Evolutionary conservation across 2,113 vertebrate species (phyloP).

Genomic region (Leptocoma aspasia): DNA sequence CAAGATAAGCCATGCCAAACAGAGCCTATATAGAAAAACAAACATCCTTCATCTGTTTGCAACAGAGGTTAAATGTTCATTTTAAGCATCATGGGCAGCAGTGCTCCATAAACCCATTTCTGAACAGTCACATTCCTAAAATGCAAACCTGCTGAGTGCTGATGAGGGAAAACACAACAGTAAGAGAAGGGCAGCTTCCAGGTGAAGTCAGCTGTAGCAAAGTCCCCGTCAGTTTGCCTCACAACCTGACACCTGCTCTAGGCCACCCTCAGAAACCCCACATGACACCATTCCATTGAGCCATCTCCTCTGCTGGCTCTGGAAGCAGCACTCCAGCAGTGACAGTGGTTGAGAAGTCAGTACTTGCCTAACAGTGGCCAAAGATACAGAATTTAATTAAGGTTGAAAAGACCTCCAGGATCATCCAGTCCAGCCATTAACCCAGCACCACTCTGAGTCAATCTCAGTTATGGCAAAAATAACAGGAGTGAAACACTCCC

Average conservation of each 20-base stretch:
- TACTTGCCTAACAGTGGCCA: background rate
- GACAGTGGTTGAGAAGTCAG: background rate
- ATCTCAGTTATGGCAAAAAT: background rate
- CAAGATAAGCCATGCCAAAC: background rate
- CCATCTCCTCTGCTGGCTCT: rapidly evolving
- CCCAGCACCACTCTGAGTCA: background rate
- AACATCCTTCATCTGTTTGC: background rate
- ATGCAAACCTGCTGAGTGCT: rapidly evolving
- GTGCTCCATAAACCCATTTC: background rate
- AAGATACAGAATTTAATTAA: background rate
- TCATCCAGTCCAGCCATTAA: background rate
- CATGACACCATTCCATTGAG: rapidly evolving
- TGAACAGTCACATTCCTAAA: background rate
- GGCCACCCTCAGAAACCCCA: background rate
- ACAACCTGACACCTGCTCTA: background rate
- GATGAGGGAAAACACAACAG: background rate
- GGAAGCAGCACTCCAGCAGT: background rate
- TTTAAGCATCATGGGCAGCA: background rate
- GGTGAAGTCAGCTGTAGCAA: background rate
- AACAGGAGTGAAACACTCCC: background rate
- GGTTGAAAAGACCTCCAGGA: background rate
- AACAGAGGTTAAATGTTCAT: background rate
- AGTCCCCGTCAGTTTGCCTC: background rate
- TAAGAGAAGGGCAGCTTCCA: background rate
- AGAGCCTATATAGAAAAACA: background rate